Percentiles rank a stretch among this genome's conserved stretches.
Conservation (phyloP, 2,797 vertebrate species). For the Catostomus latipinnis region DNA sequence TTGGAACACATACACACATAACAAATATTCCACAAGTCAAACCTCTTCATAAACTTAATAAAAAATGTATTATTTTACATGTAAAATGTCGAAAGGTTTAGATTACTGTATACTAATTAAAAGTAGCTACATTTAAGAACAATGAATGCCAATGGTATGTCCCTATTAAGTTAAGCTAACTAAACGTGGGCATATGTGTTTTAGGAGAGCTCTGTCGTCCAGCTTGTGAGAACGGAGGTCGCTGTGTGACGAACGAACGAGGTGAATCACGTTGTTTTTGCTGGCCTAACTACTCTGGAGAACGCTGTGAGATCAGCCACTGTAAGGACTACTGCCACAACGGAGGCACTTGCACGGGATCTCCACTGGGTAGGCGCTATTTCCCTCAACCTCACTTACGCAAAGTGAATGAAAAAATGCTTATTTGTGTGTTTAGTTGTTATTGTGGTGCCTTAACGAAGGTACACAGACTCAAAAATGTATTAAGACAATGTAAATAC, state of each 20-base stretch:
- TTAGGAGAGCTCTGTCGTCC: slow-evolving; percentile 82
- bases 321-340: slow-evolving; percentile 86
- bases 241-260: slow-evolving; percentile 85
- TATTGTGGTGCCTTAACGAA: background rate
- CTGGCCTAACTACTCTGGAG: slow-evolving; percentile 87
- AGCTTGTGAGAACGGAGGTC: slow-evolving; percentile 85
- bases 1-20: too few species aligned
- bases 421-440: background rate
- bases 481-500: background rate
- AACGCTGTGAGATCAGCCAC: slow-evolving; percentile 85
- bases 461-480: background rate
- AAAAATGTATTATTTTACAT: too few species aligned
- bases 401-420: background rate
- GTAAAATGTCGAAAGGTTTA: too few species aligned
- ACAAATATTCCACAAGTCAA: too few species aligned
- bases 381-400: background rate
- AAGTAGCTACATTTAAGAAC: too few species aligned
- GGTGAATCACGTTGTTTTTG: slow-evolving; percentile 84
- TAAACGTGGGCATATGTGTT: slow-evolving; percentile 10
- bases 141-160: background rate
- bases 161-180: background rate
- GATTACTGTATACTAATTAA: too few species aligned
- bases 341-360: slow-evolving; percentile 84
- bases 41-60: too few species aligned
- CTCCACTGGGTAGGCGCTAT: slow-evolving; percentile 77